Base-by-base conservation (phyloP, 2,888 invertebrate genomes). In the Corythucha ciliata region DNA sequence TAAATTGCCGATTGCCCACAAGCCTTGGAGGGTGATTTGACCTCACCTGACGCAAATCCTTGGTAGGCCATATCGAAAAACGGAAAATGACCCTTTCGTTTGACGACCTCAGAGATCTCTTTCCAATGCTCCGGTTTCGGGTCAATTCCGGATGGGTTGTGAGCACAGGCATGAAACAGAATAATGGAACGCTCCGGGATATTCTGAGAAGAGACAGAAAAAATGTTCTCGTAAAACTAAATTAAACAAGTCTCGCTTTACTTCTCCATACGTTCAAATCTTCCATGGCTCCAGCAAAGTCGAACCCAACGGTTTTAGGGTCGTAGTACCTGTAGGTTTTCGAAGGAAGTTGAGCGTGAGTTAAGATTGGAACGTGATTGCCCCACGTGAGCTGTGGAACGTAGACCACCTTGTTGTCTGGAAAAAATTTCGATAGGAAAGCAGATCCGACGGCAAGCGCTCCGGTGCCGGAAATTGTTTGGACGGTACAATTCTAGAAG, bases 61-160 rank as follows among this genome's bases (percentile, higher is more conserved):
- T 97, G 97, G 72, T 97, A 97, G 27, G 97, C 97, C 93, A 96
- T 92, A 70, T 98, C 97, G 68, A 97, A 92, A 75, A 83, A 97
- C 24, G 93, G 88, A 66, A 85, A 85, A 18, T 96, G 68, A 48
- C 90, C 81, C 63, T 73, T 78, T 56, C 81, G 75, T 68, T 89
- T 92, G 55, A 94, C 78, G 4, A 91, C 70, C 60, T 78, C 67
- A 1, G 91, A 90, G 2, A 97, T 73, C 69, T 91, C 83, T 51
- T 78, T 72, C 97, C 97, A 98, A 66, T 94, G 90, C 51, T 86
- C 83, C 5, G 76, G 76, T 56, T 72, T 80, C 2, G 92, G 92
- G 71, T 93, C 93, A 3, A 93, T 90, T 14, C 93, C 93, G 22
- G 97, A 98, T 12, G 97, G 97, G 73, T 98, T 97, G 71, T 97